These are phyloP conservation scores for Erpornis zantholeuca DNA, from an alignment of 2,113 vertebrate species.

Conservation along the genomic window DNA sequence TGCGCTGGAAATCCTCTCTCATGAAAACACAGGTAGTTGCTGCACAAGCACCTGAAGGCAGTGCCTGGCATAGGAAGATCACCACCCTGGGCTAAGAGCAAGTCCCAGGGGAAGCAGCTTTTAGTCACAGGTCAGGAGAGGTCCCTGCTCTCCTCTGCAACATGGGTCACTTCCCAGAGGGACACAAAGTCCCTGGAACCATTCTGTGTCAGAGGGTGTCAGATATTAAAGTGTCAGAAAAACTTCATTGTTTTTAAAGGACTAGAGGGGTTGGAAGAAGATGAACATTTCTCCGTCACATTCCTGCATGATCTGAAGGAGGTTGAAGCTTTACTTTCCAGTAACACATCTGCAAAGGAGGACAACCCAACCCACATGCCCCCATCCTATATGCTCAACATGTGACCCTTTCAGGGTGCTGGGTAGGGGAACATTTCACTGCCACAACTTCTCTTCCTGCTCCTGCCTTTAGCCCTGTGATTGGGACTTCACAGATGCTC, in stretches of 20 bases:
- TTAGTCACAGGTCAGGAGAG: neutral
- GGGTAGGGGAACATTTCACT: neutral
- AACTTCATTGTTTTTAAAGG: neutral
- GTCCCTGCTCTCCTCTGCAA: neutral
- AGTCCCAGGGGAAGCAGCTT: neutral
- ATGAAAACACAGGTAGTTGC: neutral
- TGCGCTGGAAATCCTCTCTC: neutral
- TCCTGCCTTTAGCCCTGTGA: constrained; percentile 18
- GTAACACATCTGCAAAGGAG: neutral
- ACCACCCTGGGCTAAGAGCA: neutral
- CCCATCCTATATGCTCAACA: neutral
- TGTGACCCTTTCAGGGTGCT: neutral
- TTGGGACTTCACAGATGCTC: neutral
- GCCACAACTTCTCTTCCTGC: constrained; percentile 6
- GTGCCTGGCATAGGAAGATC: neutral
- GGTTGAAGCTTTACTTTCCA: neutral
- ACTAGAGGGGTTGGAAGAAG: neutral
- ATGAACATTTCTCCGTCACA: neutral
- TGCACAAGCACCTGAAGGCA: neutral
- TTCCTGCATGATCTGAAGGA: neutral
- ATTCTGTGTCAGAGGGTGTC: neutral
- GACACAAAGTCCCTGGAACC: neutral
- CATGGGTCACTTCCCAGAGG: neutral
- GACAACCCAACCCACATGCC: neutral
- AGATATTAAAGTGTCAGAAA: neutral